Conservation (phyloP, 2,888 invertebrate species). For the Glyphotaelius pellucidus region DNA sequence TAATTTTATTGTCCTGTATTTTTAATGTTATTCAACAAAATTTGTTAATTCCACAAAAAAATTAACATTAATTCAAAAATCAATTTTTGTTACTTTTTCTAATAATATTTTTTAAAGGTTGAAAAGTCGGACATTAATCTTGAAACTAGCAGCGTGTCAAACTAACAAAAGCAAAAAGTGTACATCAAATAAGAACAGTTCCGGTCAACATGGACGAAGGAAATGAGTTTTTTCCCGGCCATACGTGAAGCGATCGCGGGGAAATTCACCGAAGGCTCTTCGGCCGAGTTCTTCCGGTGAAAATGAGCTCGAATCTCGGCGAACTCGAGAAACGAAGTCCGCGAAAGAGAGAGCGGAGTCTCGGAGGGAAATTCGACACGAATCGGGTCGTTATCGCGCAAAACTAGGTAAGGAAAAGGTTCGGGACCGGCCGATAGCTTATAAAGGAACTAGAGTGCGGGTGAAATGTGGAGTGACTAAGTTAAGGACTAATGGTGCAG, state of each 20-base stretch:
- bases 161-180: constrained; percentile 42
- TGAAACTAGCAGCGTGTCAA: constrained; percentile 27
- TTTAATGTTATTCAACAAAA: no score
- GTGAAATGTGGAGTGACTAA: constrained; percentile 49
- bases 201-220: constrained; percentile 61
- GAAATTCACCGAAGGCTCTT: constrained; percentile 18
- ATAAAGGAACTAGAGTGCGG: constrained; percentile 12
- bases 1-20: no score
- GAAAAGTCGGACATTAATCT: background rate
- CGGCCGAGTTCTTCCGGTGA: constrained; percentile 18
- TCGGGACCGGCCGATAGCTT: constrained; percentile 10
- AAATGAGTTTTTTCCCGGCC: constrained; percentile 59
- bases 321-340: background rate
- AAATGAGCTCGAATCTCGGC: constrained; percentile 60
- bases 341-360: constrained; percentile 24
- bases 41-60: no score
- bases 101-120: background rate
- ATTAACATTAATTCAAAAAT: no score
- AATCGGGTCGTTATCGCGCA: constrained; percentile 59
- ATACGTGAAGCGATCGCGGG: constrained; percentile 54
- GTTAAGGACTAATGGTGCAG: constrained; percentile 28
- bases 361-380: constrained; percentile 50
- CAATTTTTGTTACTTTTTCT: no score
- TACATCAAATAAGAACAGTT: constrained; percentile 57
- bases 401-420: constrained; percentile 32